These are phyloP conservation scores for Xiphophorus couchianus DNA, from an alignment of 2,113 vertebrate genomes.

Conservation along the genomic window DNA sequence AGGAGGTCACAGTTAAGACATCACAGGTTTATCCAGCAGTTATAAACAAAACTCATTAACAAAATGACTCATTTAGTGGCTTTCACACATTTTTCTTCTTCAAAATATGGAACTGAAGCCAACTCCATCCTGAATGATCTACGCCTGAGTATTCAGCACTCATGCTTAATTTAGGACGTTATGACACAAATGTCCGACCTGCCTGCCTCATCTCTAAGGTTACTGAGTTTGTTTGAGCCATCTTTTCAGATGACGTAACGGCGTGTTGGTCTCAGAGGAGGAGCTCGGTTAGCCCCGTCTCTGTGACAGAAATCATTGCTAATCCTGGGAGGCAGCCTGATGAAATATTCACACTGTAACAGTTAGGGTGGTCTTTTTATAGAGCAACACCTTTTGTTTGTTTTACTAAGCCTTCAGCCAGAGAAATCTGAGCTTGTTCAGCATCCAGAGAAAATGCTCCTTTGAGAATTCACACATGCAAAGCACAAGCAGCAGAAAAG, in stretches of 20 bases:
- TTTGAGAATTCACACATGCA: not conserved
- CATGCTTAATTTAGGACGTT: slow-evolving; percentile 68
- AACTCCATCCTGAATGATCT: not conserved
- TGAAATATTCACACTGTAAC: slow-evolving; percentile 64
- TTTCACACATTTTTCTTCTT: slow-evolving; percentile 32
- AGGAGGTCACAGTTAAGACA: not conserved
- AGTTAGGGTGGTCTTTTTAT: slow-evolving; percentile 23
- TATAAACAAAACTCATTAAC: not conserved
- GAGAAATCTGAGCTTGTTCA: slow-evolving; percentile 3
- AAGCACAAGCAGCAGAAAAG: not conserved
- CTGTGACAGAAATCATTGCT: slow-evolving; percentile 21
- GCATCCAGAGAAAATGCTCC: not conserved
- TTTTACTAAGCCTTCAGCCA: slow-evolving; percentile 9
- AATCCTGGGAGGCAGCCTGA: slow-evolving; percentile 29
- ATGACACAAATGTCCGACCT: slow-evolving; percentile 45
- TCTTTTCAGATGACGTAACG: slow-evolving; percentile 28
- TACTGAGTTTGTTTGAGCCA: slow-evolving; percentile 57
- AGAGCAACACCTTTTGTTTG: slow-evolving; percentile 1
- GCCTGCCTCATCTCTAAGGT: slow-evolving; percentile 45
- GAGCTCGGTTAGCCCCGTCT: slow-evolving; percentile 26
- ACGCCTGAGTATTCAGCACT: slow-evolving; percentile 37
- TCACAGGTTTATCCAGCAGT: not conserved
- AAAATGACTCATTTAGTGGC: slow-evolving; percentile 1
- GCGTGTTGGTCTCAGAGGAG: slow-evolving; percentile 37
- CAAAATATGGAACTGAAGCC: slow-evolving; percentile 10